A percentile compares a stretch with the other conserved stretches of the same genome.
These are phyloP conservation scores for Cerastoderma edule DNA, from an alignment of 2,888 invertebrate species.

Conservation along the genomic window DNA sequence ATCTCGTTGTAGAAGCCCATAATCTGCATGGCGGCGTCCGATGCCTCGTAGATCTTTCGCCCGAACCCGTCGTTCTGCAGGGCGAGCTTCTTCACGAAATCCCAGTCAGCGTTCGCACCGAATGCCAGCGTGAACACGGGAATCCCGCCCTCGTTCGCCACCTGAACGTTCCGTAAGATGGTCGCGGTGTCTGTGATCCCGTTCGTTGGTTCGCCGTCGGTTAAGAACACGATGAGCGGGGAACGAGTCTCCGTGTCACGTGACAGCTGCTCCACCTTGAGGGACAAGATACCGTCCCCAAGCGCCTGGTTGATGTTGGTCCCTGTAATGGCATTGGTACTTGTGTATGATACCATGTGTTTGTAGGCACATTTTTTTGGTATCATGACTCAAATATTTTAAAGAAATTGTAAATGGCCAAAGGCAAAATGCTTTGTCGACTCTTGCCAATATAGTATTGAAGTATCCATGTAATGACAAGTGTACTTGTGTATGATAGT, in stretches of 20 bases:
- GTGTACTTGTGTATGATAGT: too few species aligned
- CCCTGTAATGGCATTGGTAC: constrained; percentile 27
- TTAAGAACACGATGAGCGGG: constrained; percentile 83
- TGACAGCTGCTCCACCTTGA: constrained; percentile 83
- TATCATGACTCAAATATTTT: too few species aligned
- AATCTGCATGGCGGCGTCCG: constrained; percentile 89
- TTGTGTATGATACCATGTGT: too few species aligned
- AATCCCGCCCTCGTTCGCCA: constrained; percentile 61
- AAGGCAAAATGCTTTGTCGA: too few species aligned
- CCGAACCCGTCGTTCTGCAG: constrained; percentile 89
- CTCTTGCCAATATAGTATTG: too few species aligned
- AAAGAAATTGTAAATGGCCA: too few species aligned
- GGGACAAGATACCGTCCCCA: constrained; percentile 83
- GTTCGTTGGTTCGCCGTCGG: constrained; percentile 84
- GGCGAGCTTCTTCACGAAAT: constrained; percentile 79
- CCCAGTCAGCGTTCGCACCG: constrained; percentile 69
- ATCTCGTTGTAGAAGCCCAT: constrained; percentile 87
- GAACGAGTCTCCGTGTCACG: constrained; percentile 27
- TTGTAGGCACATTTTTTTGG: too few species aligned
- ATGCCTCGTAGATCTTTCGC: constrained; percentile 89
- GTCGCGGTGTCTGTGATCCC: constrained; percentile 76
- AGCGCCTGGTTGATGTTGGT: constrained; percentile 87
- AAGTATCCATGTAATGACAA: too few species aligned
- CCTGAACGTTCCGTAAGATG: constrained; percentile 71
- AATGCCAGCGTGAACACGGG: constrained; percentile 72